Evolutionary conservation across 2,113 vertebrate species (phyloP).

Genomic region (Neotragus moschatus): DNA sequence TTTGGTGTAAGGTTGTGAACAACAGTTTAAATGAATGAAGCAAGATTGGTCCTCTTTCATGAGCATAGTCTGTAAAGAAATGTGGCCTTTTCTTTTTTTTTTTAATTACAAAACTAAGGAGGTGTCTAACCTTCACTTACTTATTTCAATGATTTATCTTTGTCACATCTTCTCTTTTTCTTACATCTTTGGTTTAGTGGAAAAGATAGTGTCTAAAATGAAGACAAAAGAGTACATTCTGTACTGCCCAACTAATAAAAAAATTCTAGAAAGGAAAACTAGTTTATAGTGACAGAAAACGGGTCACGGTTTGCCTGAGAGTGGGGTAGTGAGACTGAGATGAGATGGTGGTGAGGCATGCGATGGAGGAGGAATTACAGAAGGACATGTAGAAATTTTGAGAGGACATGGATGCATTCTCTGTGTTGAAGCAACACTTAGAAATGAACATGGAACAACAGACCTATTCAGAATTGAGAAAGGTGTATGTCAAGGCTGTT

Average conservation of each 20-base stretch:
- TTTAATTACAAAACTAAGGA: neutral
- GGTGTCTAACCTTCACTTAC: neutral
- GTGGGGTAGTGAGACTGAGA: neutral
- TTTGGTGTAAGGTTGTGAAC: neutral
- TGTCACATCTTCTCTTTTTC: neutral
- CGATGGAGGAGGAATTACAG: neutral
- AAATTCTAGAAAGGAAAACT: neutral
- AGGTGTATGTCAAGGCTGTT: neutral
- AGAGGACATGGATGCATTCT: neutral
- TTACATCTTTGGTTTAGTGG: neutral
- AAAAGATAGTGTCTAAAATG: neutral
- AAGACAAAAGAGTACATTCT: neutral
- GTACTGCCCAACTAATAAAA: neutral
- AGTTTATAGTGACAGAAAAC: neutral
- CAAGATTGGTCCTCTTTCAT: neutral
- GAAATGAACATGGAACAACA: neutral
- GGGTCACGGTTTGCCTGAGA: neutral
- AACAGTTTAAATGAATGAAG: neutral
- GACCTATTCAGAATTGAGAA: neutral
- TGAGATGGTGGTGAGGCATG: neutral
- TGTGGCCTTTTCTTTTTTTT: neutral
- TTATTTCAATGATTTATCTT: neutral
- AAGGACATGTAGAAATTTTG: neutral
- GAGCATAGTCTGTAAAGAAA: neutral
- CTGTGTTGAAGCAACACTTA: neutral